Base-by-base conservation (phyloP, 2,113 vertebrate species). In the Psilopogon haemacephalus region DNA sequence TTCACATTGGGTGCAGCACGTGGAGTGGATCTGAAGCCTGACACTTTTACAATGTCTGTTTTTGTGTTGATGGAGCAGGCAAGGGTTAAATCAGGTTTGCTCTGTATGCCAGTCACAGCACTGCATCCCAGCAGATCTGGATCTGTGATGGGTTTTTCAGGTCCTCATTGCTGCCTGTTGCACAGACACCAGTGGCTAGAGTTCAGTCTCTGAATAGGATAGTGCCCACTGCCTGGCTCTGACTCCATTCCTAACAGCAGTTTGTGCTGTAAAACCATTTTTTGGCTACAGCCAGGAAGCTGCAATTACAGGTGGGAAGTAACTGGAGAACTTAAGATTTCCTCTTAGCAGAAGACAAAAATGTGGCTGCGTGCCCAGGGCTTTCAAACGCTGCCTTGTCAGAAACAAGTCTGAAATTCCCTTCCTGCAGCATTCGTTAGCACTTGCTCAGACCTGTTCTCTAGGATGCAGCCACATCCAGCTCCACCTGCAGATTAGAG, bases 101-200 rank as follows among this genome's bases (percentile, higher is more conserved):
- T 91, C 92, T 86, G 84, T 93, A 82, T 94, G 62, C 91, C 55
- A 83, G 78, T 78, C 86, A 95, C 75, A 69, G 54, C 7, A 5
- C 37, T 86, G 48, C 35, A 56, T 86, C 79, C 52, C 59, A 72
- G 73, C 64, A 95, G 74, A 88, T 88, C 52, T 82, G 60, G 46
- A 50, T 88, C 42, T 86, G 52, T 72, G 88, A 84, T 81, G 91
- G 88, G n/a, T 90, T 91, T 90, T 74, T 42, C 92, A 78, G 87
- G 68, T 86, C 90, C 76, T 95, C 88, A 95, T 86, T 95, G 79
- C 92, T 94, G 83, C 64, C 86, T 88, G 69, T 93, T 94, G 90
- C 85, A 75, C 91, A 71, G 95, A 84, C 72, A 68, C 4, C 11
- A 93, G 73, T 84, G 89, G 73, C 65, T 77, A 21, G 63, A 88